Evolutionary conservation across 2,797 vertebrate genomes (phyloP).

Genomic region (Acropternis orthonyx): DNA sequence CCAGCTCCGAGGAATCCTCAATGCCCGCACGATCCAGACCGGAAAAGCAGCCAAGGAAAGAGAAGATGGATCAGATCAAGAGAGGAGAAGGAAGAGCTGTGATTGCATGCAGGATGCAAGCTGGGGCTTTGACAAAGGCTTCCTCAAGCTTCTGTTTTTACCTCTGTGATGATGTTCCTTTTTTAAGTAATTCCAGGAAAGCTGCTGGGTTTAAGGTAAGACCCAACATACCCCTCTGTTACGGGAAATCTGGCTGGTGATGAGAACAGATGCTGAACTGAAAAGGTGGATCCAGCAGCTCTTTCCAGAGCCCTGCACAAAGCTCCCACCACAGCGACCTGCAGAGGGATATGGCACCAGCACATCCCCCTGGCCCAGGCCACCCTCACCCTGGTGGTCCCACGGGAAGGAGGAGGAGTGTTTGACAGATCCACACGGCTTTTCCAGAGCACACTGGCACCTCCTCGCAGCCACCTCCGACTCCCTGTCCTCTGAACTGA

Average conservation of each 20-base stretch:
- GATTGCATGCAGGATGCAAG: conserved; percentile 14
- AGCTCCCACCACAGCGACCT: not conserved
- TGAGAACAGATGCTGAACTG: not conserved
- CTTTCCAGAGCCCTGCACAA: not conserved
- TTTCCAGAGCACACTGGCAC: not conserved
- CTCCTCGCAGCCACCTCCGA: not conserved
- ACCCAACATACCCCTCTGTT: not conserved
- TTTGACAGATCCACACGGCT: not conserved
- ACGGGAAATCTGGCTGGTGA: not conserved
- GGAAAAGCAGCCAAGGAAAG: not conserved
- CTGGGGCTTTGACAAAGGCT: not conserved
- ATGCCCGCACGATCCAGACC: rapidly evolving
- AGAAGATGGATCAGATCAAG: not conserved
- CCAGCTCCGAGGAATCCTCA: not conserved
- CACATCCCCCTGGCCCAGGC: not conserved
- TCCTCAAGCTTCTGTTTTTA: not conserved
- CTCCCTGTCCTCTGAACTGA: not conserved
- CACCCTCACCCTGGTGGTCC: not conserved
- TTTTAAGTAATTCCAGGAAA: not conserved
- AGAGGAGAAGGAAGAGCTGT: not conserved
- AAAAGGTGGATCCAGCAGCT: not conserved
- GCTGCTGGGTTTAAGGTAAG: not conserved
- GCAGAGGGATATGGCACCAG: not conserved
- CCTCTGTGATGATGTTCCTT: not conserved
- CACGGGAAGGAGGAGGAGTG: not conserved